These are phyloP conservation scores for Karalla daura DNA, from an alignment of 2,797 vertebrate species.

Conservation along the genomic window DNA sequence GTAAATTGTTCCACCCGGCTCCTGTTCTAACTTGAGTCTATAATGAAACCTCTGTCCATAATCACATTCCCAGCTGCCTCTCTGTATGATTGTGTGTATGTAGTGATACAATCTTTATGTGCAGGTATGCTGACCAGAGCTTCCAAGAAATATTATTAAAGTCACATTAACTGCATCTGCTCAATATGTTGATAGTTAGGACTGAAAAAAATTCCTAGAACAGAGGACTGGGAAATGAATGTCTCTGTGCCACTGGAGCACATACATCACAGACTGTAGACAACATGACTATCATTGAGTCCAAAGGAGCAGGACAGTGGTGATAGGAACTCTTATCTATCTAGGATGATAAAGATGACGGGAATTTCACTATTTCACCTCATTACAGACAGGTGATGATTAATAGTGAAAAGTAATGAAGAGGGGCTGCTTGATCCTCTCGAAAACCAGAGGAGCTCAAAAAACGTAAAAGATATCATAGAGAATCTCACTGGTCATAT, in stretches of 20 bases:
- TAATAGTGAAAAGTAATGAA: no score
- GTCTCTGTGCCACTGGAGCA: not conserved
- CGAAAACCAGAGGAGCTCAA: no score
- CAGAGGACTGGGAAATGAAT: not conserved
- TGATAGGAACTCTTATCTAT: not conserved
- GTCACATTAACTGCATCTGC: not conserved
- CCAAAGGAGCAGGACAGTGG: not conserved
- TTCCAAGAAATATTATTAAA: not conserved
- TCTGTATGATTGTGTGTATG: not conserved
- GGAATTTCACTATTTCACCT: no score
- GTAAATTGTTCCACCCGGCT: not conserved
- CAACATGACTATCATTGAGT: not conserved
- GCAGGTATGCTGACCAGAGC: not conserved
- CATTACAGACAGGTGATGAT: no score
- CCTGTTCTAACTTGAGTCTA: not conserved
- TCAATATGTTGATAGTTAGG: not conserved
- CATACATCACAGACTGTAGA: no score
- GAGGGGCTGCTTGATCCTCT: no score
- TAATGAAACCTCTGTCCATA: not conserved
- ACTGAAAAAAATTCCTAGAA: not conserved
- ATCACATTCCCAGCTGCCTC: constrained; percentile 10
- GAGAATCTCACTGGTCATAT: no score
- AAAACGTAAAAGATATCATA: no score
- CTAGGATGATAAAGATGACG: no score
- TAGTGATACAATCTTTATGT: not conserved